These are phyloP conservation scores for Amphiprion clarkii DNA, from an alignment of 2,797 vertebrate species.

Conservation along the genomic window DNA sequence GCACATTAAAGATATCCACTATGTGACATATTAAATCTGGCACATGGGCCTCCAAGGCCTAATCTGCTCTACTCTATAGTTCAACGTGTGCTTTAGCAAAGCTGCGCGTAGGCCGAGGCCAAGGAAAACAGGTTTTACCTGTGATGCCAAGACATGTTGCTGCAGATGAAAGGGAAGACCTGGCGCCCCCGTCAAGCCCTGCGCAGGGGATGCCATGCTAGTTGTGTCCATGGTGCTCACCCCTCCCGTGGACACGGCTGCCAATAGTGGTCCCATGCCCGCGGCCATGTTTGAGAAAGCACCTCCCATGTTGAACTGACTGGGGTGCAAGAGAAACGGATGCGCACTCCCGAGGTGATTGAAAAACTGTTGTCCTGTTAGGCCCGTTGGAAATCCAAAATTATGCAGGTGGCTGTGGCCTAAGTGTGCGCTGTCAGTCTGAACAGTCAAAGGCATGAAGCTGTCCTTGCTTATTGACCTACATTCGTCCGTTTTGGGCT, in stretches of 20 bases:
- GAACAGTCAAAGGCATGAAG: slow-evolving; percentile 91
- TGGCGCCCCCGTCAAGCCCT: slow-evolving; percentile 90
- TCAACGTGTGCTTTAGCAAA: slow-evolving; percentile 16
- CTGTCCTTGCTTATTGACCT: slow-evolving; percentile 89
- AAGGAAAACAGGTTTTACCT: slow-evolving; percentile 87
- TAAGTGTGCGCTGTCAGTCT: slow-evolving; percentile 91
- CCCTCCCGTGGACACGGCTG: slow-evolving; percentile 92
- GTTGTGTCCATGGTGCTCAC: slow-evolving; percentile 91
- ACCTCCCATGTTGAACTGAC: slow-evolving; percentile 97
- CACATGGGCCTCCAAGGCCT: not conserved
- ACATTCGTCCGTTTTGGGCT: slow-evolving; percentile 88
- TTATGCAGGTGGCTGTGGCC: slow-evolving; percentile 91
- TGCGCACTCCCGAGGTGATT: slow-evolving; percentile 91
- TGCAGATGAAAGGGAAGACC: slow-evolving; percentile 97
- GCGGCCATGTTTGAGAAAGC: slow-evolving; percentile 96
- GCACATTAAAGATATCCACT: not conserved
- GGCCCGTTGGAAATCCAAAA: slow-evolving; percentile 92
- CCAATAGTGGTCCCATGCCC: slow-evolving; percentile 94
- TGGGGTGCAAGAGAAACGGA: slow-evolving; percentile 94
- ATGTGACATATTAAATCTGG: slow-evolving; percentile 11
- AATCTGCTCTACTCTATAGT: not conserved
- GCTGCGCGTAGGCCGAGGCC: not conserved
- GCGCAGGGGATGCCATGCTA: slow-evolving; percentile 91
- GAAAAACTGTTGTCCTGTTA: slow-evolving; percentile 96
- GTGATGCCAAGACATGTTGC: slow-evolving; percentile 96